Evolutionary conservation across 2,888 invertebrate species (phyloP), one percentile per base, ranked within the genome.

Genomic region (Leptinotarsa tumamoca): DNA sequence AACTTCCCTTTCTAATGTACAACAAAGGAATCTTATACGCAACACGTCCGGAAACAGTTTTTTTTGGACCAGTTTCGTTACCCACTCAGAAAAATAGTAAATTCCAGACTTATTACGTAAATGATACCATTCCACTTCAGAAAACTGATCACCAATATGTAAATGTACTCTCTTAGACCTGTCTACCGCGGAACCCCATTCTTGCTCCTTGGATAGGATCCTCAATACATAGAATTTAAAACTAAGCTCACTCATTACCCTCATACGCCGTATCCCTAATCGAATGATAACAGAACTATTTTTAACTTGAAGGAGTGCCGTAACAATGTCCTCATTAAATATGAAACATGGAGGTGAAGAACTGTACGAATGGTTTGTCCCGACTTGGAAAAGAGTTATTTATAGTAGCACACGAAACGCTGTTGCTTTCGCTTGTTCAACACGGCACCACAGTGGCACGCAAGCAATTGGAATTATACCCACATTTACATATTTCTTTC

Each of bases 361-460:
- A 71, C 67, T 68, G 33, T 63, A 66, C 74, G 67, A 74, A 74
- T 68, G 72, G 50, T 68, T 75, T 58, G 68, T 56, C 75, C 72
- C 68, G 63, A 63, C 71, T 72, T 23, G 54, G 72, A 68, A 69
- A 70, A 33, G 33, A 67, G 23, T 67, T 77, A 77, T 77, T 77
- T 77, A 74, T 77, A 77, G 74, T 63, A 56, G 49, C 68, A 63
- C 79, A 76, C 75, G 76, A 78, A 79, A 79, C 76, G 73, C 78
- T 78, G 79, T 78, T 78, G 79, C 79, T 80, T 74, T 70, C 67
- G 69, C 79, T 78, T 75, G 78, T 77, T 72, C 71, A 67, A 76
- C 76, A 76, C 76, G 76, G 71, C 68, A 76, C 58, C 51, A 68
- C 27, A 54, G 66, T 27, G n/a, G 68, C 67, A 49, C 71, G 71